Percentiles rank a stretch among this genome's conserved stretches.
phyloP scores from a whole-genome alignment of 2,888 invertebrate genomes.

The Meiosimyza platycephala region DNA sequence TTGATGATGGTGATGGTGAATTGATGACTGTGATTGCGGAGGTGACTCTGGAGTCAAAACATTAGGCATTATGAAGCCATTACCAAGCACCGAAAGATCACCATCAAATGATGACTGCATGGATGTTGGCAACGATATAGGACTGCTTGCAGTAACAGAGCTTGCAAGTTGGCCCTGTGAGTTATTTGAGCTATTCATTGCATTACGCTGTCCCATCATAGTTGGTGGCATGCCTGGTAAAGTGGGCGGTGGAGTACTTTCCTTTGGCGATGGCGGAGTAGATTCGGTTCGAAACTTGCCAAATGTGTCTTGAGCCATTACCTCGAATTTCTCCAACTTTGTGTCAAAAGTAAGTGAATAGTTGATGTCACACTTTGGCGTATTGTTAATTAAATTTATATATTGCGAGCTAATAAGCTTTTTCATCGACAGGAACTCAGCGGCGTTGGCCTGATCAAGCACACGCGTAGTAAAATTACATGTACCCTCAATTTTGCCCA shows the following conservation, averaged over 20 bases:
- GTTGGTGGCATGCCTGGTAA: conserved; percentile 70
- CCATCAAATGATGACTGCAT: conserved; percentile 84
- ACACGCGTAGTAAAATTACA: conserved; percentile 86
- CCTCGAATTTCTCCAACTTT: conserved; percentile 82
- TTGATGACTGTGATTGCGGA: conserved; percentile 56
- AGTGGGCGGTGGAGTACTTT: conserved; percentile 69
- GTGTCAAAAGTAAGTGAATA: conserved; percentile 85
- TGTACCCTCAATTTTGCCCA: conserved; percentile 87
- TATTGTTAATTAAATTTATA: conserved; percentile 80
- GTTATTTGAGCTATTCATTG: conserved; percentile 52
- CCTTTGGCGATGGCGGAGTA: conserved; percentile 66
- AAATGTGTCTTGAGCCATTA: conserved; percentile 77
- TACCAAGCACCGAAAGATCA: conserved; percentile 72
- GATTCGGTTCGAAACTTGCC: conserved; percentile 79
- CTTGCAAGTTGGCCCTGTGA: conserved; percentile 59
- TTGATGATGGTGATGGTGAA: conserved; percentile 48
- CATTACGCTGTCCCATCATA: conserved; percentile 51
- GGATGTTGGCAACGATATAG: conserved; percentile 75
- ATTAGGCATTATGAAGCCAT: conserved; percentile 67
- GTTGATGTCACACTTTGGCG: conserved; percentile 83
- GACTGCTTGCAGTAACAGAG: conserved; percentile 73
- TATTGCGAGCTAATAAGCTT: conserved; percentile 83
- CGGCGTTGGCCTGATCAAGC: conserved; percentile 84
- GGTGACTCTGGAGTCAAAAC: conserved; percentile 67
- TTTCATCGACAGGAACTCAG: conserved; percentile 86